A percentile compares a stretch with the other conserved stretches of the same genome.
Evolutionary conservation across 64 coral and sea anemone genomes (phyloP).

Genomic region (Pocillopora damicornis): DNA sequence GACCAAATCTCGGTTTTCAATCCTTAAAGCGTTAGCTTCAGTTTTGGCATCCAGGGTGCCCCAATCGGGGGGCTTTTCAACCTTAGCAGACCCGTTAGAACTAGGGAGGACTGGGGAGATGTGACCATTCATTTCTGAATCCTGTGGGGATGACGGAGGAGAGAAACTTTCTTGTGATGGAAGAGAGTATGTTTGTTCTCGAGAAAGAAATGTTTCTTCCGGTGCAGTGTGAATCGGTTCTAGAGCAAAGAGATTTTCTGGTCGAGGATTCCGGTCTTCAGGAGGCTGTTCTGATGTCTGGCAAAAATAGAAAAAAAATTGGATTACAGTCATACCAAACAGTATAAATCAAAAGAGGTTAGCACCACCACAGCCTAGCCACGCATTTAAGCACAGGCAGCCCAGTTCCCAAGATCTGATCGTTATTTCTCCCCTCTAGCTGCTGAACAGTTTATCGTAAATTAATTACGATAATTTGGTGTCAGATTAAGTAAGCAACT

Average conservation of each 20-base stretch:
- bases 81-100: background rate
- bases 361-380: too few species aligned
- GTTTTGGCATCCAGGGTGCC: background rate
- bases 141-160: background rate
- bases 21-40: background rate
- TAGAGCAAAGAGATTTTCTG: background rate
- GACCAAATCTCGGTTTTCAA: constrained; percentile 19
- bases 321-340: background rate
- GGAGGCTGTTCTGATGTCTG: constrained; percentile 1
- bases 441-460: too few species aligned
- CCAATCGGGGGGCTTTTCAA: background rate
- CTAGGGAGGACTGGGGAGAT: background rate
- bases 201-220: background rate
- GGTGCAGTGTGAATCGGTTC: background rate
- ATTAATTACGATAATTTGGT: too few species aligned
- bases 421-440: too few species aligned
- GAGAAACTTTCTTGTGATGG: constrained; percentile 20
- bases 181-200: background rate
- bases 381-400: too few species aligned
- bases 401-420: too few species aligned
- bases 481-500: too few species aligned
- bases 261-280: background rate
- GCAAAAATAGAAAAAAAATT: background rate
- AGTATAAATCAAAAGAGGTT: too few species aligned
- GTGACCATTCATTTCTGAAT: constrained; percentile 5